Percentiles rank a stretch among this genome's conserved stretches.
Evolutionary conservation across 2,113 vertebrate species (phyloP).

Genomic region (Hippocampus barbouri): DNA sequence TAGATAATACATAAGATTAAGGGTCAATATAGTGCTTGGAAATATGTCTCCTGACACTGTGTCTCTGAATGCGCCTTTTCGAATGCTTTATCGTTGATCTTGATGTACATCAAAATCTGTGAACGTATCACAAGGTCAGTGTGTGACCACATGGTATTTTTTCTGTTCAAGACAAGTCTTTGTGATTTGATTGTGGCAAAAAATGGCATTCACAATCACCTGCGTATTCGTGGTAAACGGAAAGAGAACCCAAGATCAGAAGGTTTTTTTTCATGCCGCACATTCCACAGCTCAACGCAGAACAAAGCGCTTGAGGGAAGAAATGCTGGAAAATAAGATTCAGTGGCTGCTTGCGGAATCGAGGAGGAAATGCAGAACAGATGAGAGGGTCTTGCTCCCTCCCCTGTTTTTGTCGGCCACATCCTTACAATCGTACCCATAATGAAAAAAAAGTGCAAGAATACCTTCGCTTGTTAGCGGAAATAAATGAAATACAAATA

Average conservation of each 20-base stretch:
- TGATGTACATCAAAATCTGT: too few relatives aligned
- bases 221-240: neutral
- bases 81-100: too few relatives aligned
- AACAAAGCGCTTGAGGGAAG: conserved; percentile 57
- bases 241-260: conserved; percentile 31
- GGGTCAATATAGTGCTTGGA: too few relatives aligned
- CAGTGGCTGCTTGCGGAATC: conserved; percentile 67
- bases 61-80: too few relatives aligned
- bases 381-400: conserved; percentile 64
- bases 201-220: neutral
- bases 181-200: neutral
- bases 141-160: neutral
- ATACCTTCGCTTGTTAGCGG: conserved; percentile 33
- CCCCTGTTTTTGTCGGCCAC: conserved; percentile 62
- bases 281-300: conserved; percentile 55
- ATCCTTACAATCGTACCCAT: conserved; percentile 55
- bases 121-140: too few relatives aligned
- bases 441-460: conserved; percentile 33
- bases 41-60: too few relatives aligned
- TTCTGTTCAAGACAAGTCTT: neutral
- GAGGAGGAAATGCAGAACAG: conserved; percentile 73
- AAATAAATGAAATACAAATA: conserved; percentile 8
- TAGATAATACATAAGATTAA: too few relatives aligned
- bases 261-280: conserved; percentile 18
- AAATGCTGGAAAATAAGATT: conserved; percentile 66